Evolutionary conservation across 2,797 vertebrate genomes (phyloP).

Genomic region (Psittacula derbiana): DNA sequence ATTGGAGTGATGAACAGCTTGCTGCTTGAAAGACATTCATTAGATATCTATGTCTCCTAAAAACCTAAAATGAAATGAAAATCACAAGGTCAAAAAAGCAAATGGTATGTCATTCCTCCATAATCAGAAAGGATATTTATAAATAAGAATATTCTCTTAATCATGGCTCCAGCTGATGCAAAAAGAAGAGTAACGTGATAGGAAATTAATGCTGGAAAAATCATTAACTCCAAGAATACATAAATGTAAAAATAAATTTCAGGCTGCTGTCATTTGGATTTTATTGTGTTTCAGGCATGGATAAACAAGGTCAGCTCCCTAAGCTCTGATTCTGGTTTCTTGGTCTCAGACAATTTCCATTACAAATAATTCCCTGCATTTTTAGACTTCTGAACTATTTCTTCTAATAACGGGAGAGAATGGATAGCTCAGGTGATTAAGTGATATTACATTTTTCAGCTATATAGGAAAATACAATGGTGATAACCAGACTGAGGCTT

Average conservation of each 20-base stretch:
- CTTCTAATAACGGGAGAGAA: neutral
- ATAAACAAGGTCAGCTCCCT: neutral
- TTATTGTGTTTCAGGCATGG: neutral
- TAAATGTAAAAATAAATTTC: neutral
- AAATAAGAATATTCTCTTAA: neutral
- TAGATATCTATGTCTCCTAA: neutral
- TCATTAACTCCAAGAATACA: neutral
- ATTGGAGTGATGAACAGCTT: neutral
- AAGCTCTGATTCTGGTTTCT: neutral
- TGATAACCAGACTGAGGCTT: neutral
- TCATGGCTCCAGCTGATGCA: neutral
- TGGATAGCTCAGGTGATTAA: neutral
- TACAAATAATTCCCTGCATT: neutral
- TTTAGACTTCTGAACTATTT: neutral
- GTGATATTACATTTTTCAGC: neutral
- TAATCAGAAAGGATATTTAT: neutral
- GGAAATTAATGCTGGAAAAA: neutral
- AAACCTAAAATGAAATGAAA: neutral
- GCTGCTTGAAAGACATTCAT: neutral
- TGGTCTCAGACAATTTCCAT: neutral
- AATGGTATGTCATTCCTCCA: neutral
- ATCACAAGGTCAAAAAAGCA: neutral
- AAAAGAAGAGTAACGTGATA: neutral
- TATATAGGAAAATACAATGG: neutral
- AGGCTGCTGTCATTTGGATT: neutral